phyloP scores from a whole-genome alignment of 2,888 invertebrate species.

The Mycogona germanica region DNA sequence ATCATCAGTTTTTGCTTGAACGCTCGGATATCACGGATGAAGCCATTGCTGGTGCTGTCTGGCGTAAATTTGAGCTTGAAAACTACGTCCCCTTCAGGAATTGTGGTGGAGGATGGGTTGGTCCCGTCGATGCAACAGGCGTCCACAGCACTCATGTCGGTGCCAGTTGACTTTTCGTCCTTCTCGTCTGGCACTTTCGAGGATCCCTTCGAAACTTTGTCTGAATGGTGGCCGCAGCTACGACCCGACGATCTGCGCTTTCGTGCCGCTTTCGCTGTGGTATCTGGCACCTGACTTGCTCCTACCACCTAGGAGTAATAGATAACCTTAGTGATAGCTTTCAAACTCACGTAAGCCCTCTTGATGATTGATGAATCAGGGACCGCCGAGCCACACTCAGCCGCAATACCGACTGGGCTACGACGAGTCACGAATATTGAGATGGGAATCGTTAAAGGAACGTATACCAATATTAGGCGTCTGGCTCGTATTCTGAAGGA shows the following conservation, averaged over 20 bases:
- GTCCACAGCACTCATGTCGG: background rate
- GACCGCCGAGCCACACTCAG: too few species aligned
- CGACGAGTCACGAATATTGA: too few species aligned
- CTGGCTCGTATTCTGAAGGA: too few species aligned
- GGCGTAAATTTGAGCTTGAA: background rate
- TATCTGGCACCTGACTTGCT: background rate
- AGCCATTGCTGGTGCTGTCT: background rate
- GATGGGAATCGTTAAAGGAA: too few species aligned
- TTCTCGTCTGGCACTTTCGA: background rate
- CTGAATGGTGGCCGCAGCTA: constrained; percentile 5
- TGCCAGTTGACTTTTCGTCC: background rate
- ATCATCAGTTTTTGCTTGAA: constrained; percentile 16
- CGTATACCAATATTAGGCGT: too few species aligned
- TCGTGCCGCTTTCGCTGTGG: background rate
- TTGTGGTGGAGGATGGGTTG: too few species aligned
- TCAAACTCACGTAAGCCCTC: background rate
- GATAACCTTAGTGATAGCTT: background rate
- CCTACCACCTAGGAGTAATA: constrained; percentile 9
- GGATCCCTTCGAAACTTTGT: background rate
- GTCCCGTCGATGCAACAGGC: too few species aligned
- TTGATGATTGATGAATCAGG: too few species aligned
- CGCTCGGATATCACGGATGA: constrained; percentile 5
- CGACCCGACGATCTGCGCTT: constrained; percentile 7
- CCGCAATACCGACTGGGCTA: too few species aligned
- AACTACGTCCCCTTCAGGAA: background rate